Percentiles rank a stretch among this genome's conserved stretches.
Conservation (phyloP, 2,797 vertebrate species). For the Pangasius djambal region DNA sequence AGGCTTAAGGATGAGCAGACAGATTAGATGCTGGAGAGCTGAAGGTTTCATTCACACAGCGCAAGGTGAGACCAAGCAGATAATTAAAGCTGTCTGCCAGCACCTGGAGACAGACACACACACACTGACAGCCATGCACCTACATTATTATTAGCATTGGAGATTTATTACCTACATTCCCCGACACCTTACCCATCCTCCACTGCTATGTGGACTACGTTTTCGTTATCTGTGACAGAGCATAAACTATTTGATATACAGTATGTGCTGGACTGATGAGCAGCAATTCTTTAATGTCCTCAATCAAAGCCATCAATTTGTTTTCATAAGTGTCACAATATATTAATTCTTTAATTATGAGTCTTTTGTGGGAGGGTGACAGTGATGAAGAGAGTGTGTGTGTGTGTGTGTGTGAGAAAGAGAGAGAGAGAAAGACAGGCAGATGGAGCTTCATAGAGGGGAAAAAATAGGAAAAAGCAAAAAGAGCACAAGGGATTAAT, state of each 20-base stretch:
- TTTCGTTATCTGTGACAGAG: background rate
- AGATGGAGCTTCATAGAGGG: background rate
- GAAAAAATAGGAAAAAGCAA: background rate
- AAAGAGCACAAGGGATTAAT: background rate
- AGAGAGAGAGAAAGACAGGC: background rate
- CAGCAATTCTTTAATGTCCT: background rate
- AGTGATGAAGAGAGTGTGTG: background rate
- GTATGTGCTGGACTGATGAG: background rate
- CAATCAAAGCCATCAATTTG: background rate
- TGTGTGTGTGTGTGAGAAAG: background rate
- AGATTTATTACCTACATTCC: slow-evolving; percentile 35
- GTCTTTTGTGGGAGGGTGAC: background rate
- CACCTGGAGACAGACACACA: slow-evolving; percentile 26
- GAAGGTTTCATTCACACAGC: slow-evolving; percentile 35
- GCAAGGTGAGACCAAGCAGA: slow-evolving; percentile 31
- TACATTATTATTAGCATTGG: slow-evolving; percentile 8
- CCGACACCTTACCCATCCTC: slow-evolving; percentile 7
- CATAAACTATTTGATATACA: background rate
- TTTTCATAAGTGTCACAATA: background rate
- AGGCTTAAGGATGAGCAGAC: background rate
- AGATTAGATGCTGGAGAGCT: slow-evolving; percentile 29
- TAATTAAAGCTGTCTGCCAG: slow-evolving; percentile 37
- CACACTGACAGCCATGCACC: background rate
- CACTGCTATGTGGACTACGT: background rate
- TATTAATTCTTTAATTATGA: background rate